phyloP scores from a whole-genome alignment of 2,888 invertebrate species.

The Iselma pallidipennis region DNA sequence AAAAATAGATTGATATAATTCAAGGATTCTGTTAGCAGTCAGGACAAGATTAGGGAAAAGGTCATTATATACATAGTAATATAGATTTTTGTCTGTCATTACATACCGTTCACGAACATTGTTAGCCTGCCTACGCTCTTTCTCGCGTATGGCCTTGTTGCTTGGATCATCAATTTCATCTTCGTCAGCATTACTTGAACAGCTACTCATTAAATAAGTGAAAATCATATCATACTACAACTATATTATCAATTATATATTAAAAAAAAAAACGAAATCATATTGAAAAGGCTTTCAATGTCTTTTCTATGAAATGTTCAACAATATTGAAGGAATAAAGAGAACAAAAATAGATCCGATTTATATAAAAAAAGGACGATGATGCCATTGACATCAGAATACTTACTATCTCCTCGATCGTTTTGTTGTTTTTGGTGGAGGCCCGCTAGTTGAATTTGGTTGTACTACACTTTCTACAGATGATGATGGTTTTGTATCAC shows the following conservation, averaged over 20 bases:
- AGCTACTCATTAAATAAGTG: constrained; percentile 46
- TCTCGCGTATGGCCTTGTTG: constrained; percentile 91
- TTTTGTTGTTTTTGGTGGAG: constrained; percentile 60
- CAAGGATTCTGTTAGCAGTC: background rate
- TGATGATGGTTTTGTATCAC: constrained; percentile 65
- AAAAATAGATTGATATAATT: background rate
- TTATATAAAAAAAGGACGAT: background rate
- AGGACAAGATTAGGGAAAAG: background rate
- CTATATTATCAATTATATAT: background rate
- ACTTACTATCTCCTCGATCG: constrained; percentile 81
- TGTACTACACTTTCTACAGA: constrained; percentile 60
- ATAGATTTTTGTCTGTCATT: constrained; percentile 54
- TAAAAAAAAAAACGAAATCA: background rate
- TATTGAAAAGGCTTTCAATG: background rate
- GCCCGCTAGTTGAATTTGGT: constrained; percentile 62
- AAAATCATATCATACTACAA: constrained; percentile 3
- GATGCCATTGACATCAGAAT: background rate
- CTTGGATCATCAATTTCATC: constrained; percentile 81
- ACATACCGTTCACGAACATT: constrained; percentile 95
- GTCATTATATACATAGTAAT: background rate
- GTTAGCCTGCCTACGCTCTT: constrained; percentile 94
- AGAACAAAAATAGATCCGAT: background rate
- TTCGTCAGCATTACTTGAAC: constrained; percentile 85
- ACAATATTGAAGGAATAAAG: background rate
- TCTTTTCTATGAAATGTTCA: background rate